Conservation (phyloP, 1,140 invertebrate genomes). For the Cyclargus thomasi region DNA sequence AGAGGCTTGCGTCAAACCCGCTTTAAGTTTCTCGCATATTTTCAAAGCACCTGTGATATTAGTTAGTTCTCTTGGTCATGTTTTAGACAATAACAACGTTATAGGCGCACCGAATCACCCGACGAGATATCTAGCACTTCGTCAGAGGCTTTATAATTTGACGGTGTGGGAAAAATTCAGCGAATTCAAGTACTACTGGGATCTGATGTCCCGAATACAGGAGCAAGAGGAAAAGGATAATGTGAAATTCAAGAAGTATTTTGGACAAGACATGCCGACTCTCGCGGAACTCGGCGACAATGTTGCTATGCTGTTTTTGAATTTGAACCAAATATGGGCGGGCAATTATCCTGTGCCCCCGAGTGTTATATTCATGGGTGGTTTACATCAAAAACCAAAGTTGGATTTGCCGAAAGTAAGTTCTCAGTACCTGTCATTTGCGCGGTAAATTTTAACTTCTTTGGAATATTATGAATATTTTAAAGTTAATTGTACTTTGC, state of each 20-base stretch:
- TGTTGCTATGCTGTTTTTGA: constrained; percentile 60
- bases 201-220: neutral
- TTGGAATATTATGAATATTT: too few species aligned
- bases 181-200: constrained; percentile 19
- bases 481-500: too few species aligned
- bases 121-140: constrained; percentile 34
- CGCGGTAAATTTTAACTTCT: too few species aligned
- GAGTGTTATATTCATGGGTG: constrained; percentile 74
- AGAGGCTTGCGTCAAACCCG: constrained; percentile 29
- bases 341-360: constrained; percentile 68
- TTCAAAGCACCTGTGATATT: constrained; percentile 37
- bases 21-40: constrained; percentile 30
- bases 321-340: constrained; percentile 72
- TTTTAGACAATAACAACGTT: constrained; percentile 23
- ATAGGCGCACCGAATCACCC: constrained; percentile 31
- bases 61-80: constrained; percentile 34
- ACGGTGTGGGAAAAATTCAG: constrained; percentile 31
- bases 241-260: constrained; percentile 46
- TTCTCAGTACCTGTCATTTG: neutral
- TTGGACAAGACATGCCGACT: constrained; percentile 48
- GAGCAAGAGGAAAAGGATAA: constrained; percentile 34
- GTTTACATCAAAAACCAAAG: constrained; percentile 55
- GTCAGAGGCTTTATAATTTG: constrained; percentile 26
- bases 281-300: constrained; percentile 45
- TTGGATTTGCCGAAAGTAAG: constrained; percentile 49